phyloP scores from a whole-genome alignment of 2,888 invertebrate species.

The Ptychoptera albimana region DNA sequence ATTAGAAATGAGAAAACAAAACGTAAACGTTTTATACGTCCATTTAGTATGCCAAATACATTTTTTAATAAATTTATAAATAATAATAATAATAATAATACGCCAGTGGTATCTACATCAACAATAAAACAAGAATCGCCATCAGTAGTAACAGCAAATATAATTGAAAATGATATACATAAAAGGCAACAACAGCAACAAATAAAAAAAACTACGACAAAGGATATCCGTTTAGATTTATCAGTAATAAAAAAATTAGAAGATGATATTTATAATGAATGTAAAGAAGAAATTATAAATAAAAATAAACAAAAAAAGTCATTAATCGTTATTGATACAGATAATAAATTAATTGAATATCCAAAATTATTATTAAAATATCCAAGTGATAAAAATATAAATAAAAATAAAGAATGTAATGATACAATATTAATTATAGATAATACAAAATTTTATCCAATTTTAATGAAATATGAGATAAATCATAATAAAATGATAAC shows the following conservation, averaged over 20 bases:
- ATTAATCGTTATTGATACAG: background rate
- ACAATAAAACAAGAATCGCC: background rate
- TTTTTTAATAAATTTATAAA: constrained; percentile 7
- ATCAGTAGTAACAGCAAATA: background rate
- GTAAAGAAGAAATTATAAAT: constrained; percentile 5
- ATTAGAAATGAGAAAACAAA: too few relatives aligned
- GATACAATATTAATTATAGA: constrained; percentile 10
- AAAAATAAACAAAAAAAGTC: background rate
- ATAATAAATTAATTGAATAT: background rate
- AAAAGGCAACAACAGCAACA: background rate
- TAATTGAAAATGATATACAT: background rate
- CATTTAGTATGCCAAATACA: constrained; percentile 11
- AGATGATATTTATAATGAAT: constrained; percentile 11
- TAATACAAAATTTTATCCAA: constrained; percentile 12
- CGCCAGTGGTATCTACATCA: too few relatives aligned
- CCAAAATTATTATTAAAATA: background rate
- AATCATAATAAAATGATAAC: background rate
- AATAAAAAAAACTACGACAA: background rate
- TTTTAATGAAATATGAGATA: constrained; percentile 11
- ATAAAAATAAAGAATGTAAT: background rate
- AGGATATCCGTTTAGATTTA: constrained; percentile 8
- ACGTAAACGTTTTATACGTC: constrained; percentile 3
- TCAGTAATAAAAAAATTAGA: constrained; percentile 10
- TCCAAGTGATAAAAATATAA: background rate
- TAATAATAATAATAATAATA: background rate